These are phyloP conservation scores for Echiichthys vipera DNA, from an alignment of 2,797 vertebrate genomes.

Conservation along the genomic window DNA sequence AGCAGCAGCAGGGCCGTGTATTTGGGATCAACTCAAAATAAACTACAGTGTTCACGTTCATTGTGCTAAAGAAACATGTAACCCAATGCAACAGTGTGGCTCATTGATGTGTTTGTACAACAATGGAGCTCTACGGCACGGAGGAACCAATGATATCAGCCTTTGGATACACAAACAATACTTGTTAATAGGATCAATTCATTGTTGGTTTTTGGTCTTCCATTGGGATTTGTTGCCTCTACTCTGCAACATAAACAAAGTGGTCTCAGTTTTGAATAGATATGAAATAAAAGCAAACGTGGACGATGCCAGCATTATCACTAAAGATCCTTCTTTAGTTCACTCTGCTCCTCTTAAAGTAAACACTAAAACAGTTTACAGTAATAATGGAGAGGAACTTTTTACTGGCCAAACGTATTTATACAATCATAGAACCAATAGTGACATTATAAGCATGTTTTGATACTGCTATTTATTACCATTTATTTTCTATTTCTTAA, in stretches of 20 bases:
- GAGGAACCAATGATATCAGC: too few species aligned
- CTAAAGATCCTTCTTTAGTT: not conserved
- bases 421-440: not conserved
- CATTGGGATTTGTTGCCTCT: not conserved
- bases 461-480: not conserved
- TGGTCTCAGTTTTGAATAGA: not conserved
- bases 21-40: not conserved
- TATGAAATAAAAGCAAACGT: constrained; percentile 20
- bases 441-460: not conserved
- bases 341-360: not conserved
- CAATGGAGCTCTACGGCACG: too few species aligned
- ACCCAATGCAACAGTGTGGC: too few species aligned
- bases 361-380: constrained; percentile 4
- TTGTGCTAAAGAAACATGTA: not conserved
- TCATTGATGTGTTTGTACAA: not conserved
- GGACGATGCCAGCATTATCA: not conserved
- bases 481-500: constrained; percentile 6
- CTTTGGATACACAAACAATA: not conserved
- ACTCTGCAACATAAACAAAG: not conserved
- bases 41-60: not conserved
- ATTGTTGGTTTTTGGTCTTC: not conserved
- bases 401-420: not conserved
- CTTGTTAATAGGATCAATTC: too few species aligned
- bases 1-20: not conserved
- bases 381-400: not conserved